Conservation (phyloP, 2,113 vertebrate genomes). For the Gambusia holbrooki region DNA sequence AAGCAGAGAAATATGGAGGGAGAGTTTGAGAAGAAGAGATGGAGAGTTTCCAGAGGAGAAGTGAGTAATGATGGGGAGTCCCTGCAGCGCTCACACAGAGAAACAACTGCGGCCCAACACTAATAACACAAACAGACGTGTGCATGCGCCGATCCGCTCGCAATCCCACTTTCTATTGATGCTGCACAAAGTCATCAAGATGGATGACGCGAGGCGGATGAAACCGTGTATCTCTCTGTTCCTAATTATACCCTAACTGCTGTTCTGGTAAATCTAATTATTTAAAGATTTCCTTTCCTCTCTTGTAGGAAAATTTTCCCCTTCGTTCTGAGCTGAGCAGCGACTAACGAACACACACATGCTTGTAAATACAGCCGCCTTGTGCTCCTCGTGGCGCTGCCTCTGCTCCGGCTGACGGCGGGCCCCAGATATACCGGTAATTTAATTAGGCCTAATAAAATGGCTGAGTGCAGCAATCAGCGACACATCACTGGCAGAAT, state of each 20-base stretch:
- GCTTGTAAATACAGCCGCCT: not conserved
- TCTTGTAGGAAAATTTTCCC: not conserved
- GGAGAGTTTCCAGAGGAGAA: constrained; percentile 16
- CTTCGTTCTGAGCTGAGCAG: not conserved
- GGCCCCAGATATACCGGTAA: constrained; percentile 67
- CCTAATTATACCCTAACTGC: constrained; percentile 17
- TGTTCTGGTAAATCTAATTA: constrained; percentile 6
- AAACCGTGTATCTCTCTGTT: constrained; percentile 16
- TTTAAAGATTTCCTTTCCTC: not conserved
- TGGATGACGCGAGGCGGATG: constrained; percentile 8
- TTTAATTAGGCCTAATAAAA: constrained; percentile 77
- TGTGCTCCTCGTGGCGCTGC: constrained; percentile 16
- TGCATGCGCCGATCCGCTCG: not conserved
- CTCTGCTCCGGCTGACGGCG: constrained; percentile 44
- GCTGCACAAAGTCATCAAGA: constrained; percentile 16
- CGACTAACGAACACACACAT: not conserved
- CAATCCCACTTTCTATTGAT: constrained; percentile 5
- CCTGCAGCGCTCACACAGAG: constrained; percentile 19
- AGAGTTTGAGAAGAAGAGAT: constrained; percentile 20
- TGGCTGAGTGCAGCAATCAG: constrained; percentile 70
- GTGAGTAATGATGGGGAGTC: constrained; percentile 22
- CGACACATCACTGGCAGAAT: constrained; percentile 59
- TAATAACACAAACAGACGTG: constrained; percentile 20
- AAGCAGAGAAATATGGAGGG: constrained; percentile 7
- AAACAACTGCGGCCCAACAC: constrained; percentile 16